phyloP scores from a whole-genome alignment of 2,888 invertebrate genomes.

The Sphaerophoria rueppellii region DNA sequence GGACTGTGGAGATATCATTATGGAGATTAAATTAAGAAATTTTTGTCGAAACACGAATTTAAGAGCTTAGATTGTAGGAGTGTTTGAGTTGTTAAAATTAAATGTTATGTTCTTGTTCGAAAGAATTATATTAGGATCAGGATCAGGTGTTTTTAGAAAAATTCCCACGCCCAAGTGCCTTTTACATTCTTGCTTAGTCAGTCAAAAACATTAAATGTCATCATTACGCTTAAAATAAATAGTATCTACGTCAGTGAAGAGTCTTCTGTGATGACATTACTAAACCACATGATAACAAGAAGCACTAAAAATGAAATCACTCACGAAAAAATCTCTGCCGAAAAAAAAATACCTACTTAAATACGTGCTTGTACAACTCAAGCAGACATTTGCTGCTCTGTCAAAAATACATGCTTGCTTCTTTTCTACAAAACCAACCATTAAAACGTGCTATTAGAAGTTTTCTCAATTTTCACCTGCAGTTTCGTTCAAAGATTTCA shows the following conservation, averaged over 20 bases:
- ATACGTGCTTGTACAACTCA: constrained; percentile 30
- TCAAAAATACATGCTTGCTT: not conserved
- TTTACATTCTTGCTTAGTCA: not conserved
- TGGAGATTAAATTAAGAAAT: constrained; percentile 21
- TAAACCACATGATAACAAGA: constrained; percentile 2
- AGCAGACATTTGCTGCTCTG: not conserved
- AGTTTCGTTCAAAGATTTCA: constrained; percentile 24
- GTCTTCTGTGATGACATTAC: not conserved
- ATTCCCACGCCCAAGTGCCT: not conserved
- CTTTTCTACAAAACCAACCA: not conserved
- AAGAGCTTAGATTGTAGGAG: not conserved
- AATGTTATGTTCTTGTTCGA: not conserved
- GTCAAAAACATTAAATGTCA: too few relatives aligned
- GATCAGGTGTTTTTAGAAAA: not conserved
- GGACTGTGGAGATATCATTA: not conserved
- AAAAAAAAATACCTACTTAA: constrained; percentile 16
- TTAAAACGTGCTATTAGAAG: constrained; percentile 32
- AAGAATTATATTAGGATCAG: not conserved
- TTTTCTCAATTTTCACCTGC: constrained; percentile 52
- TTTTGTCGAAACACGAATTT: constrained; percentile 13
- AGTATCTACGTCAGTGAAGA: too few relatives aligned
- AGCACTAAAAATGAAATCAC: constrained; percentile 9
- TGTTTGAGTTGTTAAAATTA: not conserved
- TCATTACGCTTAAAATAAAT: too few relatives aligned
- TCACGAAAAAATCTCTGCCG: not conserved